phyloP scores from a whole-genome alignment of 2,888 invertebrate genomes.

The Rhaphigaster nebulosa region DNA sequence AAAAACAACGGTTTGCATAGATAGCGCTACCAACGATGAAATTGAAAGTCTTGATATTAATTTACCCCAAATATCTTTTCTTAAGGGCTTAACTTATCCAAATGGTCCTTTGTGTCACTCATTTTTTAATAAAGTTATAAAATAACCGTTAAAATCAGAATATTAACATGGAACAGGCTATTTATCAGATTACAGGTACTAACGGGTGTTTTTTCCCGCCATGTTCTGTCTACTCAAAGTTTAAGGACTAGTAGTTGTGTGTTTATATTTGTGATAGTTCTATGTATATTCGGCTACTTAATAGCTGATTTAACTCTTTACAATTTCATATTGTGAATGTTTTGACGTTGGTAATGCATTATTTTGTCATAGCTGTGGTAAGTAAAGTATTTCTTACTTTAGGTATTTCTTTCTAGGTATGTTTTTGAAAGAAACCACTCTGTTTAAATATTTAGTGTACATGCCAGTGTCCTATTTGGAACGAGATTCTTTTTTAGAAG shows the following conservation, averaged over 20 bases:
- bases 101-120: too few relatives aligned
- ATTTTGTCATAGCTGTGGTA: background rate
- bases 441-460: background rate
- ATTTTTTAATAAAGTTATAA: background rate
- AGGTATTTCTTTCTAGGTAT: background rate
- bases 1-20: background rate
- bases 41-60: background rate
- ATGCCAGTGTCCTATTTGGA: background rate
- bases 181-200: background rate
- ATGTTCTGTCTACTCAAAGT: background rate
- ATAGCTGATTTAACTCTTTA: background rate
- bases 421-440: background rate
- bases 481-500: background rate
- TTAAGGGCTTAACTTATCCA: background rate
- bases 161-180: background rate
- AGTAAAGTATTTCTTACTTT: background rate
- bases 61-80: background rate
- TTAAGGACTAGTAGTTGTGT: background rate
- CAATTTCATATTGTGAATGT: background rate
- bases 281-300: background rate
- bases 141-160: background rate
- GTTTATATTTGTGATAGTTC: background rate
- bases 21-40: background rate
- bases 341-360: background rate
- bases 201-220: background rate